These are phyloP conservation scores for Apolygus lucorum DNA, from an alignment of 1,140 invertebrate genomes.

Conservation along the genomic window DNA sequence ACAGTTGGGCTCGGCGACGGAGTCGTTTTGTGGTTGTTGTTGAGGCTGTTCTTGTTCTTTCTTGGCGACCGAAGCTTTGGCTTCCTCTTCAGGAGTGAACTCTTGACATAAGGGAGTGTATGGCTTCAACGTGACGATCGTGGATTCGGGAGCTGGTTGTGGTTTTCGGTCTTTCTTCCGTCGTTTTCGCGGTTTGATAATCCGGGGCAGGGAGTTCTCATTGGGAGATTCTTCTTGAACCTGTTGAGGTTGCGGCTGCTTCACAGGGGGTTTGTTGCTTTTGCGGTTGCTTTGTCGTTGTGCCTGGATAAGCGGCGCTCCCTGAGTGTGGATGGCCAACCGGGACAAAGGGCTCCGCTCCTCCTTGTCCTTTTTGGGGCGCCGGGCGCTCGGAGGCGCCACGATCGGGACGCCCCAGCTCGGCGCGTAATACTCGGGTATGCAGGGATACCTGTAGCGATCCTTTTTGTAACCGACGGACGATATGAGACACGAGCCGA, in stretches of 20 bases:
- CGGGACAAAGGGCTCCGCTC: constrained; percentile 45
- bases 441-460: constrained; percentile 18
- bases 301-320: constrained; percentile 55
- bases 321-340: constrained; percentile 65
- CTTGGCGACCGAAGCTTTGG: background rate
- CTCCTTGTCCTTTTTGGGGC: constrained; percentile 24
- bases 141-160: constrained; percentile 32
- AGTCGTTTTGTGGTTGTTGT: background rate
- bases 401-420: background rate
- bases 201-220: constrained; percentile 70
- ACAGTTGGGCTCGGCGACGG: constrained; percentile 53
- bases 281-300: constrained; percentile 14
- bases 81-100: background rate
- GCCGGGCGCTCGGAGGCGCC: constrained; percentile 2
- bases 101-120: constrained; percentile 39
- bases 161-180: constrained; percentile 81
- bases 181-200: constrained; percentile 79
- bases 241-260: constrained; percentile 16
- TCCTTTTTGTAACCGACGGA: constrained; percentile 32
- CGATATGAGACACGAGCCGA: constrained; percentile 54
- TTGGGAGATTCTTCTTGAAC: constrained; percentile 66
- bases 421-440: constrained; percentile 26
- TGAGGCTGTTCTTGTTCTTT: background rate
- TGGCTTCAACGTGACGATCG: constrained; percentile 39
- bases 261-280: constrained; percentile 14